These are phyloP conservation scores for Gorsachius goisagi DNA, from an alignment of 2,113 vertebrate species.

Conservation along the genomic window DNA sequence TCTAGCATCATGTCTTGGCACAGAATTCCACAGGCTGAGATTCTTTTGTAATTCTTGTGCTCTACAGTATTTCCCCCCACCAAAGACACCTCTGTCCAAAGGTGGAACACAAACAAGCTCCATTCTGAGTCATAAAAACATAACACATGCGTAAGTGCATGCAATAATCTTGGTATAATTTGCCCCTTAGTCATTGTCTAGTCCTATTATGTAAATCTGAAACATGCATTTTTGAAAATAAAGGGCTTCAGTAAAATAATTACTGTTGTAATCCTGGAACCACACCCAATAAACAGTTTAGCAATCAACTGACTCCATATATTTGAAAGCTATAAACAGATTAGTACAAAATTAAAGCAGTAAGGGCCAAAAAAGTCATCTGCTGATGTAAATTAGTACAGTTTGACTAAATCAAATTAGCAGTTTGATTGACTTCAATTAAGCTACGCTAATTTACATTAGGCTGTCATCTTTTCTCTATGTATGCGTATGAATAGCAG, in stretches of 20 bases:
- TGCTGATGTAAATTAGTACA: slow-evolving; percentile 31
- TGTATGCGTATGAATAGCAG: not conserved
- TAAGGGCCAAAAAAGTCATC: slow-evolving; percentile 15
- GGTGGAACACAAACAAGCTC: slow-evolving; percentile 72
- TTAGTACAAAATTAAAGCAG: slow-evolving; percentile 47
- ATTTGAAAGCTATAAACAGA: slow-evolving; percentile 67
- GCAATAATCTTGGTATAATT: slow-evolving; percentile 78
- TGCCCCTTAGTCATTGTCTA: slow-evolving; percentile 84
- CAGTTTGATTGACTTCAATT: slow-evolving; percentile 54
- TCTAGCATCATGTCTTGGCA: slow-evolving; percentile 54
- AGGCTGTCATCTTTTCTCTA: not conserved
- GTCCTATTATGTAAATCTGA: slow-evolving; percentile 81
- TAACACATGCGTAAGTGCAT: slow-evolving; percentile 74
- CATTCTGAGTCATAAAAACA: slow-evolving; percentile 72
- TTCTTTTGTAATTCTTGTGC: slow-evolving; percentile 59
- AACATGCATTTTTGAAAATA: slow-evolving; percentile 74
- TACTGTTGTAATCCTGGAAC: slow-evolving; percentile 66
- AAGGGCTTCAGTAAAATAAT: slow-evolving; percentile 68
- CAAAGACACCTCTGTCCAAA: slow-evolving; percentile 68
- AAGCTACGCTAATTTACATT: slow-evolving; percentile 22
- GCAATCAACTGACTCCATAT: slow-evolving; percentile 55
- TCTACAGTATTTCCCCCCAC: not conserved
- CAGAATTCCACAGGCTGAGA: slow-evolving; percentile 6
- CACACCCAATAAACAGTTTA: slow-evolving; percentile 76
- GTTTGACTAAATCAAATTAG: slow-evolving; percentile 51